Base-by-base conservation (phyloP, 92 coral and sea anemone species). In the Bergia puertoricense region DNA sequence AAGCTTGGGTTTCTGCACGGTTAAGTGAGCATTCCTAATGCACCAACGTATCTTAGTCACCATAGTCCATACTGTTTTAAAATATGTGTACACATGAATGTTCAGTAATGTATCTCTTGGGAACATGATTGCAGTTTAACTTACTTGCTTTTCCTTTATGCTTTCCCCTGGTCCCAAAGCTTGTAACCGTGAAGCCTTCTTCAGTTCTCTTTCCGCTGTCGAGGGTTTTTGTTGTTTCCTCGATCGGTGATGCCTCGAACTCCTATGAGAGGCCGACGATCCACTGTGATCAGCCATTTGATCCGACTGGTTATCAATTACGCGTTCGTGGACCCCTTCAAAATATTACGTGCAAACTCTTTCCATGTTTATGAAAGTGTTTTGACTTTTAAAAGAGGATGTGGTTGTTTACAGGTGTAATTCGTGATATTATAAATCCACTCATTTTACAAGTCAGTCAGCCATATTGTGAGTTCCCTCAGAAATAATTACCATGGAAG, bases 91-190 rank as follows among this genome's bases (percentile, higher is more conserved):
- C 23, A 42, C 72, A 16, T 65, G 30, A 30, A 6, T 15, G 62
- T 20, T 23, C 8, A 14, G 20, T 46, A n/a, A 45, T 30, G 37
- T 66, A 42, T 57, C 73, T 37, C 22, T 8, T 37, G 44, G 3
- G n/a, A 74, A 48, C 54, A 42, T 10, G 46, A 74, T 50, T 9
- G 67, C 9, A 3, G 16, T 86, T 54, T 48, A 40, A 85, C 95
- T 82, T 23, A 97, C 99, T 91, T 97, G 99, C 66, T 97, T 97
- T 89, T 97, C 99, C 78, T 97, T 97, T 44, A 97, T 97, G 30
- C 97, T 92, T 88, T 97, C 99, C 5, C 98, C 98, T 41, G 99
- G 98, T 2, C 99, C 99, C 78, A 96, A 89, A 15, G 99, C 91
- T 85, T 97, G 99, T 13, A 97, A 80, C 65, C 99, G 90, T 22